A percentile compares a stretch with the other conserved stretches of the same genome.
These are phyloP conservation scores for Valencia hispanica DNA, from an alignment of 2,797 vertebrate genomes.

Conservation along the genomic window DNA sequence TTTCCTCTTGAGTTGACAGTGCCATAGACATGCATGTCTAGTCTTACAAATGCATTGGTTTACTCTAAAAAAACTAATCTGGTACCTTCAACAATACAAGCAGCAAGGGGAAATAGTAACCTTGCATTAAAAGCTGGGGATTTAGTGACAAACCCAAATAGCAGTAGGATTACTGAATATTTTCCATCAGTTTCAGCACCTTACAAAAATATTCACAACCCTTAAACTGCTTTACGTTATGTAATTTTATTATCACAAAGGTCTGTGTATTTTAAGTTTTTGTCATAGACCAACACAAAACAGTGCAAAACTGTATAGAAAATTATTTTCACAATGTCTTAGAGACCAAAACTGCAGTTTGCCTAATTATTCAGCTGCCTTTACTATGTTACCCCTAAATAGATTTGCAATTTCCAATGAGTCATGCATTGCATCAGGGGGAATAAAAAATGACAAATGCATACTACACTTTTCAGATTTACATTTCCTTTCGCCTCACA, in stretches of 20 bases:
- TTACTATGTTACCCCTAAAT: neutral
- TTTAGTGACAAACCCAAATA: slow-evolving; percentile 50
- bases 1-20: slow-evolving; percentile 51
- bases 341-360: neutral
- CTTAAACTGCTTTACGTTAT: neutral
- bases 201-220: neutral
- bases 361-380: neutral
- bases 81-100: slow-evolving; percentile 66
- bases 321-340: neutral
- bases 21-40: slow-evolving; percentile 63
- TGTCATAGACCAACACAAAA: neutral
- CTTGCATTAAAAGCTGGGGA: slow-evolving; percentile 37
- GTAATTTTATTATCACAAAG: neutral
- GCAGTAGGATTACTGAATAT: slow-evolving; percentile 32
- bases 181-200: neutral
- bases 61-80: slow-evolving; percentile 59
- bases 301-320: neutral
- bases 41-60: slow-evolving; percentile 66
- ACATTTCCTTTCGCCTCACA: neutral
- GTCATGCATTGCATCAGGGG: too few relatives aligned
- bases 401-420: neutral
- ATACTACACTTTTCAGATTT: slow-evolving; percentile 37
- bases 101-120: slow-evolving; percentile 56
- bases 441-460: too few relatives aligned
- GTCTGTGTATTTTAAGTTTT: neutral